Conservation (phyloP, 2,888 invertebrate genomes). For the Phyllotreta cruciferae region DNA sequence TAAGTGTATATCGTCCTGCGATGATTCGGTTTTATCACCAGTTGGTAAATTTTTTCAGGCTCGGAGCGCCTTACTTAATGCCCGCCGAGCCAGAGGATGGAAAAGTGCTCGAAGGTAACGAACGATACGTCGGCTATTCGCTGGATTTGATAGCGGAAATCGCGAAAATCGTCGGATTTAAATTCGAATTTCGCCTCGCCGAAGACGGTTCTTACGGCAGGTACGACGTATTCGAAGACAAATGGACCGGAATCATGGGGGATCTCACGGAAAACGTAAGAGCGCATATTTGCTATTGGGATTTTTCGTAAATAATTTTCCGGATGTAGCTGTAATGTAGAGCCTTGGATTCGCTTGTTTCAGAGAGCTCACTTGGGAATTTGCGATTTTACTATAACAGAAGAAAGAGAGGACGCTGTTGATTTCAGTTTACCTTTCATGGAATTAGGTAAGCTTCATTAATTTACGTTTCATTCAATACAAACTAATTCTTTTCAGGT, state of each 20-base stretch:
- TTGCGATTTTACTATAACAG: conserved; percentile 95
- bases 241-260: conserved; percentile 80
- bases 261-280: conserved; percentile 76
- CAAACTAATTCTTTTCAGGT: conserved; percentile 59
- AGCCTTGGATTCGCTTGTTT: conserved; percentile 46
- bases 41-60: conserved; percentile 54
- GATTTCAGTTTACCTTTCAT: conserved; percentile 98
- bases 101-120: conserved; percentile 72
- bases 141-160: conserved; percentile 77
- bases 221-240: conserved; percentile 70
- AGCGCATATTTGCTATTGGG: neutral
- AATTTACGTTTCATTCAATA: neutral
- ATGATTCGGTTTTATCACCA: neutral
- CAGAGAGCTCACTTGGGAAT: conserved; percentile 94
- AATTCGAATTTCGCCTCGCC: conserved; percentile 67
- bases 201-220: conserved; percentile 71
- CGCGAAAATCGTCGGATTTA: conserved; percentile 44
- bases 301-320: neutral
- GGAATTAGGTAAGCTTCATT: conserved; percentile 70
- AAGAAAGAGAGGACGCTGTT: conserved; percentile 83
- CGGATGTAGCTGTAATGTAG: no score
- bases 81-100: conserved; percentile 63
- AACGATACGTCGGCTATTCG: conserved; percentile 85
- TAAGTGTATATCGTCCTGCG: neutral
- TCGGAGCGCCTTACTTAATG: conserved; percentile 77